Base-by-base conservation (phyloP, 2,113 vertebrate species). In the Trematocara stigmaticum region DNA sequence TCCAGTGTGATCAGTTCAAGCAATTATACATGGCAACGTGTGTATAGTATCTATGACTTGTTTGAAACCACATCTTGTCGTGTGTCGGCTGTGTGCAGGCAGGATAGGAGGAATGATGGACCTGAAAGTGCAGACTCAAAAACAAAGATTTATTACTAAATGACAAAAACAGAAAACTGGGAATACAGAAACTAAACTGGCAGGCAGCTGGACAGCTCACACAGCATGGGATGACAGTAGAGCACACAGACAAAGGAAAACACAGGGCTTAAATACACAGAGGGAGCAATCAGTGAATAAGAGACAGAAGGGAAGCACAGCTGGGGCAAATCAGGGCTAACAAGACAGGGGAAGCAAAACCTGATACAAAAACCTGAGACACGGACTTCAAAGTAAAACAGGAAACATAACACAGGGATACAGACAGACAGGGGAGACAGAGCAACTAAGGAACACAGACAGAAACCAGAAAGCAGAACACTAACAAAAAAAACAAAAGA, bases 151-250 rank as follows among this genome's bases (percentile, higher is more conserved):
- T 4, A 35, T 1, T 61, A 61, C 57, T 61, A 61, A 61, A 18
- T 10, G 31, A 61, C 5, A 10, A 35, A 61, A 35, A 61, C 29
- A 61, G 57, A 59, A 31, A 31, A 59, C 2, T 0, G 15, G 9
- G 31, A 6, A 0, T 1, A 6, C 1, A 61, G 31, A 35, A n/a
- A 35, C 31, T 61, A 35, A 61, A 61, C 57, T 4, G 0, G 7
- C 55, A 31, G 4, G 26, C 55, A 57, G 55, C 5, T 61, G 3
- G 15, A 1, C 29, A 0, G 29, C 0, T 3, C 8, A 10, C 9
- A 61, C 5, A 4, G 13, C 56, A 2, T 2, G 2, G 0, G 0
- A 1, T 2, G 5, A 34, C 2, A 0, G 3, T 1, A 10, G 57
- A 10, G 5, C 8, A 18, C 56, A 59, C 29, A 18, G 57, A 34